Conservation (phyloP, 2,797 vertebrate genomes). For the Pygocentrus nattereri region DNA sequence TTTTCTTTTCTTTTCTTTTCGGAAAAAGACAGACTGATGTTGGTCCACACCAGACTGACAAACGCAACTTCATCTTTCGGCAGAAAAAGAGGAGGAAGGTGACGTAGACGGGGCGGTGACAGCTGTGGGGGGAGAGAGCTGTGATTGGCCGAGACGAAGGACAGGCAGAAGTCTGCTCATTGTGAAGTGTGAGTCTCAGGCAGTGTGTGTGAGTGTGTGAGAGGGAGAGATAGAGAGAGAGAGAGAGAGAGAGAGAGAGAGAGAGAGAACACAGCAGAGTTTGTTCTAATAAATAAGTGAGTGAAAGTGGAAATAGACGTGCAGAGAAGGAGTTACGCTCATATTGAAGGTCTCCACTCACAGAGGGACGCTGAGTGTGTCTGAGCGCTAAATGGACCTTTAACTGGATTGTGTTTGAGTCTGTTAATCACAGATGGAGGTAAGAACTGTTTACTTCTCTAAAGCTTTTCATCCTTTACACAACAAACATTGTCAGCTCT, state of each 20-base stretch:
- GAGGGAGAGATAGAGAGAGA: too few relatives aligned
- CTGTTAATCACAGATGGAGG: conserved; percentile 69
- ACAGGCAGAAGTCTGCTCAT: conserved; percentile 37
- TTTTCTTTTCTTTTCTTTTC: too few relatives aligned
- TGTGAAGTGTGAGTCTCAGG: conserved; percentile 68
- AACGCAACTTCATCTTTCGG: conserved; percentile 3
- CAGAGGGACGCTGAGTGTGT: conserved; percentile 38
- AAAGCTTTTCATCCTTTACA: neutral
- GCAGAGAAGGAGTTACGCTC: conserved; percentile 1
- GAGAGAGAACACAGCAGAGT: conserved; percentile 21
- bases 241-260: conserved; percentile 40
- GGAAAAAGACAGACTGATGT: conserved; percentile 19
- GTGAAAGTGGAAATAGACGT: conserved; percentile 21
- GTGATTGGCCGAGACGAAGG: conserved; percentile 59
- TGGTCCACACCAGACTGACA: neutral
- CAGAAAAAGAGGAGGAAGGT: conserved; percentile 15
- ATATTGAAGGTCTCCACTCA: conserved; percentile 7
- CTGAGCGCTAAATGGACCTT: conserved; percentile 54
- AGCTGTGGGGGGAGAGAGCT: neutral
- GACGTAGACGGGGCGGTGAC: conserved; percentile 5
- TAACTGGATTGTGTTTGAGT: conserved; percentile 53
- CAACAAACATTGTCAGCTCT: neutral
- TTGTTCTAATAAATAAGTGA: neutral
- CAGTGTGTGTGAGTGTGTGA: conserved; percentile 56
- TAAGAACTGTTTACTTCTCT: conserved; percentile 61